phyloP scores from a whole-genome alignment of 1,140 invertebrate genomes.

The Orussus abietinus region DNA sequence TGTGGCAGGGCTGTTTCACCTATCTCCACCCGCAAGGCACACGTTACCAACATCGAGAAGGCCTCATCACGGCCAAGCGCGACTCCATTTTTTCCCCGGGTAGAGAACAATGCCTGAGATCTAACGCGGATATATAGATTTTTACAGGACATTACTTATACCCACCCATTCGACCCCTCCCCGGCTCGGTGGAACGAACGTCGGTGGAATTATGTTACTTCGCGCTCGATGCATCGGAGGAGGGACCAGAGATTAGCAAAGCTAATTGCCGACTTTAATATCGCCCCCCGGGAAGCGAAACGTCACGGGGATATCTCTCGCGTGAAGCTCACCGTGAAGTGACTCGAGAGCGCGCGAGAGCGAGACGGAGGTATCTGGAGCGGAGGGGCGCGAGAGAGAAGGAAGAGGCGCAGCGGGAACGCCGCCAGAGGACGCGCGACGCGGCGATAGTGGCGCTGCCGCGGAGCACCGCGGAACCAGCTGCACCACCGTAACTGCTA shows the following conservation, averaged over 20 bases:
- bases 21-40: background rate
- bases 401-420: no score
- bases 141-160: conserved; percentile 42
- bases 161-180: conserved; percentile 1
- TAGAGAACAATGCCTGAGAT: conserved; percentile 47
- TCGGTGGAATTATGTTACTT: conserved; percentile 47
- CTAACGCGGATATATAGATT: conserved; percentile 49
- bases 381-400: no score
- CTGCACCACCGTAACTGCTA: no score
- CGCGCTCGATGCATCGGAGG: no score
- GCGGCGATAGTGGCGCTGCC: no score
- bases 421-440: no score
- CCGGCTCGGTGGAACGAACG: conserved; percentile 23
- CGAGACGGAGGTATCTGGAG: no score
- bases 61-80: conserved; percentile 9
- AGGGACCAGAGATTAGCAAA: conserved; percentile 42
- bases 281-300: conserved; percentile 28
- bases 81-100: conserved; percentile 13
- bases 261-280: conserved; percentile 40
- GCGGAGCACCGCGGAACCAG: no score
- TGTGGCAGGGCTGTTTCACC: no score
- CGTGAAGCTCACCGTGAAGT: conserved; percentile 11
- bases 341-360: no score
- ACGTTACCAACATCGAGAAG: no score
- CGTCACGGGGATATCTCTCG: conserved; percentile 28